Percentiles rank a stretch among this genome's conserved stretches.
These are phyloP conservation scores for Lepidothrix coronata DNA, from an alignment of 2,113 vertebrate genomes.

Conservation along the genomic window DNA sequence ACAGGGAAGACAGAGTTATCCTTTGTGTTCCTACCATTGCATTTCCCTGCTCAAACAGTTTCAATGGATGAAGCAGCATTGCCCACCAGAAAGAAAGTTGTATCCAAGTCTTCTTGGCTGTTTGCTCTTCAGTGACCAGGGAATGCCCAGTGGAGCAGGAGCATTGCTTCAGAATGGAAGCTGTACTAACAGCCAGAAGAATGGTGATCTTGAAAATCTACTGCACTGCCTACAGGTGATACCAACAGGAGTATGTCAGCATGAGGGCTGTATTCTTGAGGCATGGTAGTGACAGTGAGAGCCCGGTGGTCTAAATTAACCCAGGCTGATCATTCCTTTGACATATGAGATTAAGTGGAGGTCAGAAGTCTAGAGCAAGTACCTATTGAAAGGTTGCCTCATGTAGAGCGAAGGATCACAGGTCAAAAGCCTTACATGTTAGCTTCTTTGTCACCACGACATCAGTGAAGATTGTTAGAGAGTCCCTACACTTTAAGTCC, in stretches of 20 bases:
- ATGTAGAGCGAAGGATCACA: neutral
- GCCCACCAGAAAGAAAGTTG: neutral
- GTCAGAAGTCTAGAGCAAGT: neutral
- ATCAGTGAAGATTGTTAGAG: neutral
- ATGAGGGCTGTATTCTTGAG: neutral
- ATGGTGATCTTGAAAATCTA: neutral
- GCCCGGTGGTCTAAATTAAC: neutral
- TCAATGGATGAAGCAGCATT: neutral
- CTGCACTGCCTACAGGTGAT: neutral
- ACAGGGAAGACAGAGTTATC: neutral
- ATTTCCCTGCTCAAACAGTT: neutral
- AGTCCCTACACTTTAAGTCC: neutral
- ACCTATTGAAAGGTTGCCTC: neutral
- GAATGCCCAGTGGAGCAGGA: neutral
- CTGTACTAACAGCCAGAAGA: neutral
- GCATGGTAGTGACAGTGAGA: neutral
- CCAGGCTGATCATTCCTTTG: neutral
- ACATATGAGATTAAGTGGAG: neutral
- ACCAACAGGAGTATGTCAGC: neutral
- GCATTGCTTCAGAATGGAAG: fast-evolving
- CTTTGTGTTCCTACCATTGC: neutral
- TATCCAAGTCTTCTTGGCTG: neutral
- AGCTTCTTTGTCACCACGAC: neutral
- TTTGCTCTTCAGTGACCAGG: neutral
- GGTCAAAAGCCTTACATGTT: neutral